Evolutionary conservation across 1,140 invertebrate genomes (phyloP).

Genomic region (Sarcophaga peregrina): DNA sequence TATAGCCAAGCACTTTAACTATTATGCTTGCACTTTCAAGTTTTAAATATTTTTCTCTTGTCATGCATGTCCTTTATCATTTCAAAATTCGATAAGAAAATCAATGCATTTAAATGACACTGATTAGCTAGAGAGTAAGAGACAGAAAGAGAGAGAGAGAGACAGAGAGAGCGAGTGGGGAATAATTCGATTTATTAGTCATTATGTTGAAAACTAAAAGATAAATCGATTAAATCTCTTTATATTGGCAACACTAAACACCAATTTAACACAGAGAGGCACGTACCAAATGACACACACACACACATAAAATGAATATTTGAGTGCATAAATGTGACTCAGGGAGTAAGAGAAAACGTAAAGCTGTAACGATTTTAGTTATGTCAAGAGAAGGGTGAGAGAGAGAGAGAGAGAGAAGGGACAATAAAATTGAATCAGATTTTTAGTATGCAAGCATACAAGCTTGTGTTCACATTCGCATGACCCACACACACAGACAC

Average conservation of each 20-base stretch:
- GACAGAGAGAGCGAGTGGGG: no score
- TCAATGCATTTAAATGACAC: constrained; percentile 14
- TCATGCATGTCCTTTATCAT: no score
- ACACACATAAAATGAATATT: no score
- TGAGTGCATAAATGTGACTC: no score
- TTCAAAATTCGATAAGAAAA: not conserved
- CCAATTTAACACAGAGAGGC: not conserved
- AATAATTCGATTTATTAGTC: not conserved
- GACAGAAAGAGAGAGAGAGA: no score
- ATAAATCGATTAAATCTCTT: not conserved
- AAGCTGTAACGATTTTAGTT: no score
- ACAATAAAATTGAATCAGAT: not conserved
- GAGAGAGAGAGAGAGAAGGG: not conserved
- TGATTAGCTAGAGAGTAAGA: not conserved
- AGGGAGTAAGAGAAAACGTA: no score
- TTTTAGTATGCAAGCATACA: not conserved
- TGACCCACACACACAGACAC: not conserved
- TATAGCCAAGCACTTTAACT: no score
- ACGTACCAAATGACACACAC: not conserved
- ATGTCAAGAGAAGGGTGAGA: not conserved
- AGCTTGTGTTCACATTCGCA: not conserved
- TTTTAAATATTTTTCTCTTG: no score
- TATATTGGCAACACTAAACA: not conserved
- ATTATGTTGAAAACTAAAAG: not conserved
- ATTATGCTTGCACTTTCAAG: no score